Conservation (phyloP, 2,888 invertebrate genomes). For the Polyommatus icarus region DNA sequence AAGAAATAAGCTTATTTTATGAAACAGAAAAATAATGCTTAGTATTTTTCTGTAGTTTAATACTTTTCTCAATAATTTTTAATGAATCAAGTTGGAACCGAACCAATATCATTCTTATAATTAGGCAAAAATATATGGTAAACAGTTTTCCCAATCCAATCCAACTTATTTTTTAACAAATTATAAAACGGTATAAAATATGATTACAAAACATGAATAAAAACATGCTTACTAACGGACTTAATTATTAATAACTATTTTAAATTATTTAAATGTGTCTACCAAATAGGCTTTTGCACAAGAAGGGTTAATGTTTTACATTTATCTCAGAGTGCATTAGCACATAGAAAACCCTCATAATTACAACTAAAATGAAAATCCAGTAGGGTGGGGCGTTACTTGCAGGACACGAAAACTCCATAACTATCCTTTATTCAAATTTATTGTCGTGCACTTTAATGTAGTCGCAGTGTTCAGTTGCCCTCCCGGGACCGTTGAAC, state of each 20-base stretch:
- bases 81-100: no score
- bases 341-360: not conserved
- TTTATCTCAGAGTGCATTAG: not conserved
- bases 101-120: no score
- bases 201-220: no score
- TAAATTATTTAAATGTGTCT: not conserved
- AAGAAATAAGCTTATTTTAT: not conserved
- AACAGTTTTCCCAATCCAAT: no score
- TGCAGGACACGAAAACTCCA: slow-evolving; percentile 67
- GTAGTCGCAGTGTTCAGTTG: slow-evolving; percentile 51
- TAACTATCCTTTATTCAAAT: slow-evolving; percentile 77
- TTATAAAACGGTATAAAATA: no score
- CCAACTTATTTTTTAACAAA: no score
- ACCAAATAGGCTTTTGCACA: not conserved
- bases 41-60: no score
- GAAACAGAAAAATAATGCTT: not conserved
- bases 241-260: no score
- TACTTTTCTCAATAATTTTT: no score
- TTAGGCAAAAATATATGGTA: no score
- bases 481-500: slow-evolving; percentile 56
- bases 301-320: not conserved
- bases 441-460: slow-evolving; percentile 72
- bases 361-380: slow-evolving; percentile 29
- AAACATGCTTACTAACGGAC: no score
- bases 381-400: slow-evolving; percentile 45